Evolutionary conservation across 2,113 vertebrate genomes (phyloP).

Genomic region (Pao palembangensis): DNA sequence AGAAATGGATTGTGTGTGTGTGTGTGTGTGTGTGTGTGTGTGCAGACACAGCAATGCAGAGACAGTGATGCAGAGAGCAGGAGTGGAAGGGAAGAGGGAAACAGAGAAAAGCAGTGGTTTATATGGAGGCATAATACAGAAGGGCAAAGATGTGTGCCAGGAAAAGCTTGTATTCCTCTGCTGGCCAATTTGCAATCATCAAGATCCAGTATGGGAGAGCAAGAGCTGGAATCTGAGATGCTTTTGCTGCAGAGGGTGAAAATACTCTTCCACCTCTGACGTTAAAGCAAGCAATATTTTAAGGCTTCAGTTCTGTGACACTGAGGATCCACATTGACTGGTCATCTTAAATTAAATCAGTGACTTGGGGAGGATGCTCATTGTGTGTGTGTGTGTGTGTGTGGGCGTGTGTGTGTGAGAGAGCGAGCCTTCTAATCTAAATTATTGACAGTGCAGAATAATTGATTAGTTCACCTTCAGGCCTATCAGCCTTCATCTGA

Average conservation of each 20-base stretch:
- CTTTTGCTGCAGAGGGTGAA: conserved; percentile 44
- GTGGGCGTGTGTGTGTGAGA: conserved; percentile 29
- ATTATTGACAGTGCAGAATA: conserved; percentile 75
- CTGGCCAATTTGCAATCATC: conserved; percentile 15
- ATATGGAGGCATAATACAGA: conserved; percentile 7
- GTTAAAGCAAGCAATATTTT: conserved; percentile 74
- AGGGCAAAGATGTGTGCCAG: conserved; percentile 23
- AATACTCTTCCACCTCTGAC: conserved; percentile 52
- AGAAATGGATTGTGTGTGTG: conserved; percentile 62
- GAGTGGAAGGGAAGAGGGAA: not conserved
- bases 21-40: conserved; percentile 30
- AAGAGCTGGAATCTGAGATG: conserved; percentile 33
- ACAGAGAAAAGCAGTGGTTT: conserved; percentile 6
- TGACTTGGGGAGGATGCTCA: conserved; percentile 32
- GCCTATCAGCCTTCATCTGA: conserved; percentile 63
- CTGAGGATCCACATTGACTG: conserved; percentile 70
- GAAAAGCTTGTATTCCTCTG: conserved; percentile 13
- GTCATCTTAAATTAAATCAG: conserved; percentile 78
- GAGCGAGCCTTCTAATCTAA: conserved; percentile 58
- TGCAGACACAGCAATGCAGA: conserved; percentile 5
- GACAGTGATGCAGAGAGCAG: conserved; percentile 37
- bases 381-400: conserved; percentile 21
- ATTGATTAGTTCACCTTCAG: conserved; percentile 78
- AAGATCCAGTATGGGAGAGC: conserved; percentile 10
- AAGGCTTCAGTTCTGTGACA: conserved; percentile 62